Conservation (phyloP, 2,888 invertebrate species). For the Cheilosia pagana region DNA sequence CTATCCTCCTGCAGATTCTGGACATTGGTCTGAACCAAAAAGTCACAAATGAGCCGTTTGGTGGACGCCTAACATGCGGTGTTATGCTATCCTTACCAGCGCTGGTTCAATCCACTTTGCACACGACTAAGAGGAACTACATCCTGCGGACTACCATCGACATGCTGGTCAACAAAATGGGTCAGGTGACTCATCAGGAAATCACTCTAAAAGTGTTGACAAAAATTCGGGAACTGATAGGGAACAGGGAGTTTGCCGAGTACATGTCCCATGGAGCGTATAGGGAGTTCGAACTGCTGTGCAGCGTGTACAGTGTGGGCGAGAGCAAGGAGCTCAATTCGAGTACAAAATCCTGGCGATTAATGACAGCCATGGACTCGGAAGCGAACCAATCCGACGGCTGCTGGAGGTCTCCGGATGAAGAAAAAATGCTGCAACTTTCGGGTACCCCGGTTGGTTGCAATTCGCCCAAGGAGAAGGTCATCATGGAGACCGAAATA, state of each 20-base stretch:
- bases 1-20: conserved; percentile 87
- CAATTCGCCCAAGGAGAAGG: conserved; percentile 84
- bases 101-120: conserved; percentile 85
- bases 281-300: conserved; percentile 86
- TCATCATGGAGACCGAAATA: conserved; percentile 93
- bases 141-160: conserved; percentile 85
- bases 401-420: conserved; percentile 78
- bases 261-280: conserved; percentile 85
- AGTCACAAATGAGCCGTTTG: conserved; percentile 84
- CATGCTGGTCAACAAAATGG: conserved; percentile 85
- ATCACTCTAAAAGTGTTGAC: conserved; percentile 88
- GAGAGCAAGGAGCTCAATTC: conserved; percentile 60
- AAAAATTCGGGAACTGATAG: conserved; percentile 88
- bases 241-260: conserved; percentile 87
- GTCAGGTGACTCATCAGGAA: conserved; percentile 87
- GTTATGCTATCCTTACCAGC: conserved; percentile 88
- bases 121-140: conserved; percentile 84
- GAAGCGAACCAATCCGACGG: conserved; percentile 61
- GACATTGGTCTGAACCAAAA: conserved; percentile 86
- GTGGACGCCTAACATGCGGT: conserved; percentile 86
- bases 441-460: conserved; percentile 38
- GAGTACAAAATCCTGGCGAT: conserved; percentile 57
- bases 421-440: conserved; percentile 76
- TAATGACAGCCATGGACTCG: conserved; percentile 67
- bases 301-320: conserved; percentile 85